A percentile compares a stretch with the other conserved stretches of the same genome.
phyloP scores from a whole-genome alignment of 2,113 vertebrate species.

The Felis catus region F.catus_Fca126_mat1.0 CM031413.1:162782001-162782500 shows the following conservation, averaged over 20 bases:
- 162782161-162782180: not conserved
- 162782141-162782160: conserved; percentile 17
- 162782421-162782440: conserved; percentile 47
- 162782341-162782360: conserved; percentile 84
- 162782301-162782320: conserved; percentile 65
- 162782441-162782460: conserved; percentile 56
- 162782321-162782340: not conserved
- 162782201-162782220: conserved; percentile 65
- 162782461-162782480: not conserved
- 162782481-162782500: not conserved
- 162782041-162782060: rapidly evolving
- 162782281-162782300: conserved; percentile 82
- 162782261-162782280: conserved; percentile 55
- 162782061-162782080: not conserved
- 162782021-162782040: not conserved
- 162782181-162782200: conserved; percentile 25
- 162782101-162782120: rapidly evolving
- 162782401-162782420: conserved; percentile 78
- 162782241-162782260: conserved; percentile 67
- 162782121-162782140: not conserved
- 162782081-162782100: not conserved
- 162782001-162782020: not conserved
- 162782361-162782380: conserved; percentile 84
- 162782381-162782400: conserved; percentile 72
- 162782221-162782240: conserved; percentile 53